Evolutionary conservation across 2,888 invertebrate genomes (phyloP).

Genomic region (Yponomeuta evonymella): DNA sequence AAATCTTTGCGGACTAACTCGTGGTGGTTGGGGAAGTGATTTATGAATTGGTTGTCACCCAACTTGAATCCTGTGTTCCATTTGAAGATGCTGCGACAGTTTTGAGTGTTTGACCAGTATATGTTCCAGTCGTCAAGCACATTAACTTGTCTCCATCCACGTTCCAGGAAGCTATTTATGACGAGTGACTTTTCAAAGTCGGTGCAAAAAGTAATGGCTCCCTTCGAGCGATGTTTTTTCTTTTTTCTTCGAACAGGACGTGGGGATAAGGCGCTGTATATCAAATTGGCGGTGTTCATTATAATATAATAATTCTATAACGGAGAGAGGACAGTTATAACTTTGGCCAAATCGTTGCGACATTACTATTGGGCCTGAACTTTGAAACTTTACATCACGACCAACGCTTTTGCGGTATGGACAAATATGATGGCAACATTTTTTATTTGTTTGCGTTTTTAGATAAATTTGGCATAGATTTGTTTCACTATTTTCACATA

Average conservation of each 20-base stretch:
- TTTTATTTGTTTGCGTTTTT: neutral
- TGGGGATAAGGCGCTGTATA: neutral
- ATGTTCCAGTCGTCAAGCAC: constrained; percentile 94
- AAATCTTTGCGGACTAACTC: constrained; percentile 93
- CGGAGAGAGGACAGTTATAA: too few relatives aligned
- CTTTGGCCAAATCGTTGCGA: neutral
- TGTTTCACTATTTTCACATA: neutral
- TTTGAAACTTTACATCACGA: neutral
- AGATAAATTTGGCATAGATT: neutral
- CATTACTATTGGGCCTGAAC: neutral
- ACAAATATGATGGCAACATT: neutral
- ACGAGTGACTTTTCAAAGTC: constrained; percentile 92
- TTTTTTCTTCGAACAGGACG: neutral
- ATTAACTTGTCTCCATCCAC: constrained; percentile 88
- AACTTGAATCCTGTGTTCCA: constrained; percentile 91
- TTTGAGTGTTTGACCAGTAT: constrained; percentile 91
- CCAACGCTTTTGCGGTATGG: neutral
- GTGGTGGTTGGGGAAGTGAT: constrained; percentile 93
- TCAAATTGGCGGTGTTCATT: neutral
- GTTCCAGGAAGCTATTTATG: constrained; percentile 88
- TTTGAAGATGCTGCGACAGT: constrained; percentile 88
- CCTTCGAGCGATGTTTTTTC: neutral
- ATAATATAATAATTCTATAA: neutral
- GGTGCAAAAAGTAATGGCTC: constrained; percentile 77
- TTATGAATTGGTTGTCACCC: constrained; percentile 90